Evolutionary conservation across 2,888 invertebrate species (phyloP).

Genomic region (Lymantria monacha): DNA sequence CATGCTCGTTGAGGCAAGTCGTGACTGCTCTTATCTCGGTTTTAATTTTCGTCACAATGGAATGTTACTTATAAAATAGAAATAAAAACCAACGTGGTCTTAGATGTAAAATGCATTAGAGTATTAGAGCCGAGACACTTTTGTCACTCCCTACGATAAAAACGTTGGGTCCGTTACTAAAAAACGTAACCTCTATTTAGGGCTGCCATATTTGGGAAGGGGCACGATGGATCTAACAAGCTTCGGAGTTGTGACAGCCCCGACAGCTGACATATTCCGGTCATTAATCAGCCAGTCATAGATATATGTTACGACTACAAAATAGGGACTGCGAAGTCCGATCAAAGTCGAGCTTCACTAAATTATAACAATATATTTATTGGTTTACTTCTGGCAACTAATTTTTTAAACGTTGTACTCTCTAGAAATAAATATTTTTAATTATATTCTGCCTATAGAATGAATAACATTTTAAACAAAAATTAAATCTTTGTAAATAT

Average conservation of each 20-base stretch:
- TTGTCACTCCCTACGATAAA: slow-evolving; percentile 57
- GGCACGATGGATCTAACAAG: slow-evolving; percentile 74
- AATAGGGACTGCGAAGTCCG: slow-evolving; percentile 42
- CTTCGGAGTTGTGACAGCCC: slow-evolving; percentile 75
- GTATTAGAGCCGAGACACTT: slow-evolving; percentile 54
- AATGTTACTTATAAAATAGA: neutral
- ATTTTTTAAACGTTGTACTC: neutral
- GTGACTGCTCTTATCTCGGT: too few relatives aligned
- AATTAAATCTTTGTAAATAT: too few relatives aligned
- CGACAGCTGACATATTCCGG: slow-evolving; percentile 77
- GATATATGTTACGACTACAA: slow-evolving; percentile 60
- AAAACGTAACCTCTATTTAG: slow-evolving; percentile 69
- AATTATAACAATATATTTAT: slow-evolving; percentile 23
- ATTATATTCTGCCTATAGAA: too few relatives aligned
- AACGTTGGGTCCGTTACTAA: slow-evolving; percentile 59
- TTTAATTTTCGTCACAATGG: too few relatives aligned
- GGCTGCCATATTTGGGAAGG: slow-evolving; percentile 63
- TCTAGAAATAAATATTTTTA: too few relatives aligned
- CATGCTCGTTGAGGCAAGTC: too few relatives aligned
- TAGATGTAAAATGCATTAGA: slow-evolving; percentile 47
- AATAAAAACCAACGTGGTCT: slow-evolving; percentile 3
- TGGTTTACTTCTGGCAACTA: slow-evolving; percentile 7
- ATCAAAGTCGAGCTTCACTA: slow-evolving; percentile 35
- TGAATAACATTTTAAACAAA: too few relatives aligned
- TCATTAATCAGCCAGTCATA: slow-evolving; percentile 74